Evolutionary conservation across 2,113 vertebrate genomes (phyloP).

Genomic region (Phylloscopus trochilus): DNA sequence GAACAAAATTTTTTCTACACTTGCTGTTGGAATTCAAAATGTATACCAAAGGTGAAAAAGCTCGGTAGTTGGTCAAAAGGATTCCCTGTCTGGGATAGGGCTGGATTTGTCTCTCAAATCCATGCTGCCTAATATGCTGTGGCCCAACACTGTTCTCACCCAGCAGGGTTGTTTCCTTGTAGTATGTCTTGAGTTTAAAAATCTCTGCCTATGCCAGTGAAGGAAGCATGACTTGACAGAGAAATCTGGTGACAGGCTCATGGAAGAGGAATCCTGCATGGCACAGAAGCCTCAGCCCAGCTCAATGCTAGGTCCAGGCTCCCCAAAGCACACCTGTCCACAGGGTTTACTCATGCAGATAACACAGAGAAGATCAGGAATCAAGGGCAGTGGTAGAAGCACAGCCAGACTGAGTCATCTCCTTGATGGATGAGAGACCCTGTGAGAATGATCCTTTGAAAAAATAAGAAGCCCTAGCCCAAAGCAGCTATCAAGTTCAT

Average conservation of each 20-base stretch:
- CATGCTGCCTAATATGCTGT: not conserved
- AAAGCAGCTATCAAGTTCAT: not conserved
- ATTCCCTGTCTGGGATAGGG: not conserved
- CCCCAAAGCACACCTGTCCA: not conserved
- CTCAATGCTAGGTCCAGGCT: not conserved
- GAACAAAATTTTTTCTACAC: not conserved
- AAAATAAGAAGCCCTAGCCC: not conserved
- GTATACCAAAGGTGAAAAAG: not conserved
- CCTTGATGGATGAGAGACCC: not conserved
- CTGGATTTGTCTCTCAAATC: not conserved
- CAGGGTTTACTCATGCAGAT: not conserved
- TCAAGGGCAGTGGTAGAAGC: not conserved
- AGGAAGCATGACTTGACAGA: not conserved
- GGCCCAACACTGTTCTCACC: not conserved
- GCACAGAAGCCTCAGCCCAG: not conserved
- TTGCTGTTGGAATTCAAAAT: not conserved
- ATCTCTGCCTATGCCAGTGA: not conserved
- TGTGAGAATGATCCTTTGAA: not conserved
- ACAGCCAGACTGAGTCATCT: rapidly evolving
- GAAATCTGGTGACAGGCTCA: not conserved
- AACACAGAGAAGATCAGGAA: not conserved
- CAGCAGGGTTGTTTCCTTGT: not conserved
- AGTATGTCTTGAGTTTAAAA: not conserved
- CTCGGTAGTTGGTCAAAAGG: not conserved
- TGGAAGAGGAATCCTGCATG: not conserved